phyloP scores from a whole-genome alignment of 2,113 vertebrate species.

The Menura novaehollandiae region DNA sequence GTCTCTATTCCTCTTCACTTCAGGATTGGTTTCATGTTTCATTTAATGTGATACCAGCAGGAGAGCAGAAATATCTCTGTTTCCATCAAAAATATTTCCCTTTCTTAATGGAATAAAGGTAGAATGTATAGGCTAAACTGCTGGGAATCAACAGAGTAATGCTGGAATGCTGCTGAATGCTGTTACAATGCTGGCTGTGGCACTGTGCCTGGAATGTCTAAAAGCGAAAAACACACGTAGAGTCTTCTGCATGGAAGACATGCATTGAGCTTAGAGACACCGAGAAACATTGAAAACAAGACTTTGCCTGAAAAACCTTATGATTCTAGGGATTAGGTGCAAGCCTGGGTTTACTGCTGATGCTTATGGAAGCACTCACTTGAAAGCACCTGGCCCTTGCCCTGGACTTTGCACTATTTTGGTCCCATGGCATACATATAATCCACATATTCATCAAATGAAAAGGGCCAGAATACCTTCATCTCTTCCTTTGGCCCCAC shows the following conservation, averaged over 20 bases:
- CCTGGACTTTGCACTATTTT: neutral
- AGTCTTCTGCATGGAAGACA: neutral
- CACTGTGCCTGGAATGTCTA: neutral
- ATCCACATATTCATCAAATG: neutral
- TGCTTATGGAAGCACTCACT: neutral
- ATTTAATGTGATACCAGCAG: neutral
- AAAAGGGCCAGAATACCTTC: neutral
- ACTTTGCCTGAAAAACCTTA: neutral
- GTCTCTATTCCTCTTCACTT: neutral
- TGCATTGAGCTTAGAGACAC: neutral
- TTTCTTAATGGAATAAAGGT: neutral
- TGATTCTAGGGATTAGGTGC: neutral
- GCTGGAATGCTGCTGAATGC: neutral
- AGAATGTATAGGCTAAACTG: neutral
- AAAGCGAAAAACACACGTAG: neutral
- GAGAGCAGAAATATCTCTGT: neutral
- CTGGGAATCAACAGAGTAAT: neutral
- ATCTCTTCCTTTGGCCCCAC: neutral
- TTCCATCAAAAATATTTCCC: neutral
- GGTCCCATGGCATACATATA: neutral
- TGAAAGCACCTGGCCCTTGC: neutral
- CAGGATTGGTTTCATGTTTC: neutral
- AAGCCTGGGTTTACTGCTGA: neutral
- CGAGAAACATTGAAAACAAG: neutral
- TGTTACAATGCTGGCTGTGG: neutral